phyloP scores from a whole-genome alignment of 2,888 invertebrate genomes.

The Athrips mouffetella region DNA sequence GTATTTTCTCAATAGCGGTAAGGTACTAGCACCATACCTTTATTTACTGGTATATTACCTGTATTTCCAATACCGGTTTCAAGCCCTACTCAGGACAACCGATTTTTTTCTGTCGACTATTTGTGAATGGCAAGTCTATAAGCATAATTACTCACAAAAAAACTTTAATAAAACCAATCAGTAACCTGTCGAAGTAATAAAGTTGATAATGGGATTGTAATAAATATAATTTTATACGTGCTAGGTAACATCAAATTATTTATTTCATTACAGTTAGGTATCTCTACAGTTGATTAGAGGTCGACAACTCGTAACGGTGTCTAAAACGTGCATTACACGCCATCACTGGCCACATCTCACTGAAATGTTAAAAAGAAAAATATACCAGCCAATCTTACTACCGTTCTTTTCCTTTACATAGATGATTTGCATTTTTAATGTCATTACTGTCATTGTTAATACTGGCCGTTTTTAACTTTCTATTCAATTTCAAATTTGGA shows the following conservation, averaged over 20 bases:
- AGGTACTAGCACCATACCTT: too few species aligned
- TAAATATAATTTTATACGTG: too few species aligned
- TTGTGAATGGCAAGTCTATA: too few species aligned
- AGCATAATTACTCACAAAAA: too few species aligned
- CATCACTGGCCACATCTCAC: slow-evolving; percentile 13
- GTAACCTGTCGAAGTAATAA: too few species aligned
- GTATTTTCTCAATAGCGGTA: too few species aligned
- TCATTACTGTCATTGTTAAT: background rate
- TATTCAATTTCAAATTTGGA: slow-evolving; percentile 8
- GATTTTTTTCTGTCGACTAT: too few species aligned
- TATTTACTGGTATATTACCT: too few species aligned
- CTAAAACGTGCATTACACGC: slow-evolving; percentile 32
- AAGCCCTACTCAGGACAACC: too few species aligned
- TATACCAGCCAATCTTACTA: background rate
- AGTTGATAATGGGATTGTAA: too few species aligned
- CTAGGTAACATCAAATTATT: slow-evolving; percentile 63
- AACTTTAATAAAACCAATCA: background rate
- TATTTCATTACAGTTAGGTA: slow-evolving; percentile 71
- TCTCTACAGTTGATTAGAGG: slow-evolving; percentile 59
- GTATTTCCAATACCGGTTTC: too few species aligned
- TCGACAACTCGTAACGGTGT: slow-evolving; percentile 53
- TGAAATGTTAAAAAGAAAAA: slow-evolving; percentile 9
- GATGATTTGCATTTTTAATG: slow-evolving; percentile 1
- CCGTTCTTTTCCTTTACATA: background rate
- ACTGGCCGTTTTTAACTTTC: slow-evolving; percentile 5